These are phyloP conservation scores for Drosophila orena DNA, from an alignment of 1,140 invertebrate genomes.

Conservation along the genomic window DNA sequence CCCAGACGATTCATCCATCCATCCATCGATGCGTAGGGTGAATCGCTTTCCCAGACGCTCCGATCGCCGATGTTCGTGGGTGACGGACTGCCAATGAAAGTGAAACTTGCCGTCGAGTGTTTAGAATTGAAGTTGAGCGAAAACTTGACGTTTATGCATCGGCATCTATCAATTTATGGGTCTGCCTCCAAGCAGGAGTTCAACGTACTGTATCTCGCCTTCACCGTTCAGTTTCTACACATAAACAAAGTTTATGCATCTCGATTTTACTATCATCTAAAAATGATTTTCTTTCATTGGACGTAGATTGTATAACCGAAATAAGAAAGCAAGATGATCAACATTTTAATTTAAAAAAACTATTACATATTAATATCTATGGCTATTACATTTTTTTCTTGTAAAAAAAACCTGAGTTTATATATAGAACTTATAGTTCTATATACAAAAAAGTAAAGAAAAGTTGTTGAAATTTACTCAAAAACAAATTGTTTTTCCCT, in stretches of 20 bases:
- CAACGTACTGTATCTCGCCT: slow-evolving; percentile 41
- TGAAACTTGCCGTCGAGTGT: slow-evolving; percentile 47
- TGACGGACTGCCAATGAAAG: slow-evolving; percentile 69
- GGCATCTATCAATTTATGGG: slow-evolving; percentile 73
- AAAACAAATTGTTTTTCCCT: not conserved
- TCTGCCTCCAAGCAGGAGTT: slow-evolving; percentile 43
- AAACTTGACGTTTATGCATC: slow-evolving; percentile 30
- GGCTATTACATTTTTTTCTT: too few species aligned
- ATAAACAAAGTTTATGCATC: not conserved
- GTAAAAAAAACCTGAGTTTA: not conserved
- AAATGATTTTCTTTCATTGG: too few species aligned
- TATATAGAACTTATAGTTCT: not conserved
- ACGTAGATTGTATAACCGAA: too few species aligned
- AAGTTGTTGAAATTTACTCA: not conserved
- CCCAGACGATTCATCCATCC: slow-evolving; percentile 11
- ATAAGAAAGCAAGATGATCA: too few species aligned
- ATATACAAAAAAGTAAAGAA: not conserved
- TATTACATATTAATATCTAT: too few species aligned
- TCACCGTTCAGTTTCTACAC: not conserved
- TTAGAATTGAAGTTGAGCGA: slow-evolving; percentile 69
- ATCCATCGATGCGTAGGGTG: slow-evolving; percentile 62
- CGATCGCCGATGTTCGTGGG: slow-evolving; percentile 31
- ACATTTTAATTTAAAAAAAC: too few species aligned
- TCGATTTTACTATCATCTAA: too few species aligned
- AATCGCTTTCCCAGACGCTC: slow-evolving; percentile 54